Percentiles rank a stretch among this genome's conserved stretches.
phyloP scores from a whole-genome alignment of 2,113 vertebrate genomes.

The Heloderma charlesbogerti region DNA sequence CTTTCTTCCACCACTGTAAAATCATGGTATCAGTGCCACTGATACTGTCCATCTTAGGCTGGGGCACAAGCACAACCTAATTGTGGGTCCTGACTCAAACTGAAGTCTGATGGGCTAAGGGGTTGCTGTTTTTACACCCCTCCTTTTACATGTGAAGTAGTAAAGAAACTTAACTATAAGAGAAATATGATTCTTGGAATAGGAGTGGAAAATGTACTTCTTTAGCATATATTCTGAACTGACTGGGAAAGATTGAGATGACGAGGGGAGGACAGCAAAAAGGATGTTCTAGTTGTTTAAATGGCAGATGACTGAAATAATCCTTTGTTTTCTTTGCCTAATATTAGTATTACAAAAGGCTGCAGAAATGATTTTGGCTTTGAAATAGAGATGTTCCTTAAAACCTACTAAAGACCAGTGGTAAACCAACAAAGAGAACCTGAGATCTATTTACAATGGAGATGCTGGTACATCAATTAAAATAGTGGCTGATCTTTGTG shows the following conservation, averaged over 20 bases:
- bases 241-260: not conserved
- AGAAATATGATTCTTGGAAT: not conserved
- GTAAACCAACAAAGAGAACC: not conserved
- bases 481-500: not conserved
- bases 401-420: not conserved
- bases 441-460: not conserved
- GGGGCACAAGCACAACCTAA: not conserved
- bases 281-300: not conserved
- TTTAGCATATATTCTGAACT: not conserved
- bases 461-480: not conserved
- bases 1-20: not conserved
- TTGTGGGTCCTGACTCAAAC: not conserved
- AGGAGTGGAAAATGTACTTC: not conserved
- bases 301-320: not conserved
- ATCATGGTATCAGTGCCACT: not conserved
- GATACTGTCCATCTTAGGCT: not conserved
- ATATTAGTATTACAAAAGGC: not conserved
- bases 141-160: not conserved
- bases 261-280: not conserved
- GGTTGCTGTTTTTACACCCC: not conserved
- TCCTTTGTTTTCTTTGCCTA: not conserved
- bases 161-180: not conserved
- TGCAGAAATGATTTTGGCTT: not conserved
- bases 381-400: not conserved
- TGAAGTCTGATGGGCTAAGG: not conserved